phyloP scores from a whole-genome alignment of 1,140 invertebrate species.

The Ceratosolen solmsi region DNA sequence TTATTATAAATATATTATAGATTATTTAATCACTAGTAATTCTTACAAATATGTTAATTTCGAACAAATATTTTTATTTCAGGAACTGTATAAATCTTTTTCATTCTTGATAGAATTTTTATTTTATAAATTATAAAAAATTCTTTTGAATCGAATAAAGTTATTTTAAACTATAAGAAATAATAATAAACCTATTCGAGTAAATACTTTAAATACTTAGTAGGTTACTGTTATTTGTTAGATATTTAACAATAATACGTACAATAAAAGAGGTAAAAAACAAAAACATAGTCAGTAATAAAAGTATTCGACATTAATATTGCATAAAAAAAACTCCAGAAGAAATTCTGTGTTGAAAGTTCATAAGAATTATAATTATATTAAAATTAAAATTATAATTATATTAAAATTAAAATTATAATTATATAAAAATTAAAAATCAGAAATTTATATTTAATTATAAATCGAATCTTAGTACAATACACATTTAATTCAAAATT shows the following conservation, averaged over 20 bases:
- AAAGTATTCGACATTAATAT: constrained; percentile 26
- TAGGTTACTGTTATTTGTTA: not conserved
- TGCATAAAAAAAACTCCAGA: not conserved
- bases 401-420: too few relatives aligned
- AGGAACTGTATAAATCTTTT: too few relatives aligned
- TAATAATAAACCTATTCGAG: not conserved
- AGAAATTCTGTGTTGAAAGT: constrained; percentile 31
- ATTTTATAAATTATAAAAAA: not conserved
- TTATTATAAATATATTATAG: too few relatives aligned
- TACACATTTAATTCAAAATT: constrained; percentile 64
- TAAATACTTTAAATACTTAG: constrained; percentile 7
- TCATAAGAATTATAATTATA: not conserved
- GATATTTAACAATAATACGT: not conserved
- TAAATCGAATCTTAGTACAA: constrained; percentile 44
- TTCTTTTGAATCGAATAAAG: not conserved
- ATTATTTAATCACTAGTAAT: too few relatives aligned
- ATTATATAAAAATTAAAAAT: constrained; percentile 51
- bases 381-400: not conserved
- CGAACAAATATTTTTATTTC: too few relatives aligned
- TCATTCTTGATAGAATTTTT: too few relatives aligned
- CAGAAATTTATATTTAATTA: constrained; percentile 54
- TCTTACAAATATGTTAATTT: too few relatives aligned
- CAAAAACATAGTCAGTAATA: constrained; percentile 15
- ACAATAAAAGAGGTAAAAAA: constrained; percentile 8
- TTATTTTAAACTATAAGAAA: not conserved